Evolutionary conservation across 2,113 vertebrate genomes (phyloP), one percentile per base, ranked within the genome.

Genomic region (Daubentonia madagascariensis): DNA sequence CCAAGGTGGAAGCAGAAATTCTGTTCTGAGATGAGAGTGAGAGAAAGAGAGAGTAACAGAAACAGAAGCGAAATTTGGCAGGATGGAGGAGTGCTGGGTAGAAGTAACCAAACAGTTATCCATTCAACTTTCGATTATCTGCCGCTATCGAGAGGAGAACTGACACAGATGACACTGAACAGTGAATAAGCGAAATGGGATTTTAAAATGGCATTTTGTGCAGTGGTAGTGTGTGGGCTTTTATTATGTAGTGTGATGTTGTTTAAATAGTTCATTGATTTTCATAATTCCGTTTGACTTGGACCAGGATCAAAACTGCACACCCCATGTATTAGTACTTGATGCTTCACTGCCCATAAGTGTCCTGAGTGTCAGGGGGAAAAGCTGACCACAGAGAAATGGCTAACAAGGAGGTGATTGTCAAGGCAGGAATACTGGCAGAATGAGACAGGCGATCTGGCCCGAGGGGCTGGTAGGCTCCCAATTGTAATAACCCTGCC

Each of bases 271-370:
- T 75, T 94, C 59, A 91, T 76, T 93, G 95, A 73, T 96, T 96
- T 91, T 80, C 89, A 79, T 96, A 96, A 98, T 93, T 94, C 80
- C 7, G 0, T 97, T 96, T 97, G 61, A 79, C 89, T 97, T 96
- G 92, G 54, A 78, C 78, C 61, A n/a, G 73, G 59, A 85, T 96
- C 76, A 85, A 54, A 94, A 94, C 78, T 94, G 16, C 52, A 96
- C 91, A 96, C 57, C 72, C 85, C 93, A 93, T 65, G 20, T 95
- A 81, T 96, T 95, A 96, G 50, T 81, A 73, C 45, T 67, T 85
- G 81, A 95, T 78, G 88, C 65, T 84, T 90, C 76, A 93, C 72
- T 78, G n/a, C 80, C 75, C 80, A 50, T 48, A 84, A 95, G 52
- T 52, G 18, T 91, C 63, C 79, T 90, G 45, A 61, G 87, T 97